Evolutionary conservation across 2,797 vertebrate genomes (phyloP), one percentile per base, ranked within the genome.

Genomic region (Sebastes aleutianus): DNA sequence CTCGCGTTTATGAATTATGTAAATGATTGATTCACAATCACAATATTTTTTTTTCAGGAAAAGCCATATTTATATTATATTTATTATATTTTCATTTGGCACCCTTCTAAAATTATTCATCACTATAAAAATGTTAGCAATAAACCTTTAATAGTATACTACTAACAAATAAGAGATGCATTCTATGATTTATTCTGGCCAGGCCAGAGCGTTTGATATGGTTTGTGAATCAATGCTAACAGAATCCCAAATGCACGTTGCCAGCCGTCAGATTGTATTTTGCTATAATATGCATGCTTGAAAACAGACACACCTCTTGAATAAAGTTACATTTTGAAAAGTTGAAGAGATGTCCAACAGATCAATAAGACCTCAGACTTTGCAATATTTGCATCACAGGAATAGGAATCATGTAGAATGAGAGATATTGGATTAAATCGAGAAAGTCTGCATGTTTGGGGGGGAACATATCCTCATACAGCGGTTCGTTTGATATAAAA

Each of bases 201-300:
- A 54, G 16, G 20, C 22, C 16, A 3, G 3, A 63, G 13, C 32
- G 32, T 71, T 67, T 66, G 27, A 68, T 70, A 29, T 10, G 24
- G 8, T 70, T 67, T 77, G 67, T 63, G 71, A 70, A 53, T 75
- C 57, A 66, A 70, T 67, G 43, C 72, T 67, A 54, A 61, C 58
- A 61, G 53, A 34, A 76, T 69, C n/a, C 61, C 57, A 43, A 73
- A 26, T 57, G 32, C 68, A 64, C 47, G 43, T 54, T 22, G 59
- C 9, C 26, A 27, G 6, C 47, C 57, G 36, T 71, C 27, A 53
- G 6, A 64, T 11, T 57, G 56, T 61, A 50, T 57, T 80, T 74
- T 27, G 9, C 18, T 10, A 11, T 24, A 32, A 26, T 20, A 24
- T 32, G 27, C 67, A 70, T 12, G 27, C 14, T 73, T 78, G 13